Percentiles rank a stretch among this genome's conserved stretches.
Evolutionary conservation across 2,888 invertebrate genomes (phyloP).

Genomic region (Cryptocephalus moraei): DNA sequence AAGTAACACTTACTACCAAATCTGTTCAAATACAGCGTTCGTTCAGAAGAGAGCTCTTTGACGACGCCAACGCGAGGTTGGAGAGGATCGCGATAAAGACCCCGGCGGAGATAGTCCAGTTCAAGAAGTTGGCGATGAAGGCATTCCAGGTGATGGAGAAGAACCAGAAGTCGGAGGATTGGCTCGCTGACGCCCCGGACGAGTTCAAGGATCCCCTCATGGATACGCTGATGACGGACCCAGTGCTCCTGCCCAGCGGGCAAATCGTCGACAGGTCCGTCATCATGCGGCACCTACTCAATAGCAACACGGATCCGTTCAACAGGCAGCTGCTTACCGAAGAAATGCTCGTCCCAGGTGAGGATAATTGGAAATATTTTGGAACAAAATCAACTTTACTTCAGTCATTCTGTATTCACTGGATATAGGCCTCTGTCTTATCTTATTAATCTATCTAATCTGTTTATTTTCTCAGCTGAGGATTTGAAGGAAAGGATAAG

Average conservation of each 20-base stretch:
- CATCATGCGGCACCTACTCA: conserved; percentile 86
- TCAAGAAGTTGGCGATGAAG: conserved; percentile 63
- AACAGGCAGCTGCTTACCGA: conserved; percentile 91
- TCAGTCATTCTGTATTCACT: not conserved
- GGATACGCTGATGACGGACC: conserved; percentile 96
- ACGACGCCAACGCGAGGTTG: conserved; percentile 78
- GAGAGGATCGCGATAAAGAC: conserved; percentile 77
- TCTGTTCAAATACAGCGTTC: conserved; percentile 58
- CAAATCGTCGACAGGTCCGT: conserved; percentile 87
- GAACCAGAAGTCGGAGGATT: conserved; percentile 82
- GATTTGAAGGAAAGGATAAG: conserved; percentile 80
- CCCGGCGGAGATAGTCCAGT: conserved; percentile 73
- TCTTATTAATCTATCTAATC: not conserved
- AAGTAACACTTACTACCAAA: not conserved
- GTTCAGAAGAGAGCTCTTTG: conserved; percentile 85
- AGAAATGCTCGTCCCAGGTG: conserved; percentile 85
- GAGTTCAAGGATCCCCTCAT: conserved; percentile 94
- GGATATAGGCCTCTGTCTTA: not conserved
- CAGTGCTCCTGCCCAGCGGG: conserved; percentile 85
- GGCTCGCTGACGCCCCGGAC: conserved; percentile 91
- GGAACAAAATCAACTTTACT: not conserved
- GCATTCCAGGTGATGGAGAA: conserved; percentile 70
- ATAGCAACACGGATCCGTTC: conserved; percentile 96
- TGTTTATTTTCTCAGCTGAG: conserved; percentile 47
- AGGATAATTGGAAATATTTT: conserved; percentile 11